These are phyloP conservation scores for Brachionus koreanus DNA, from an alignment of 1,140 invertebrate genomes.

Conservation along the genomic window DNA sequence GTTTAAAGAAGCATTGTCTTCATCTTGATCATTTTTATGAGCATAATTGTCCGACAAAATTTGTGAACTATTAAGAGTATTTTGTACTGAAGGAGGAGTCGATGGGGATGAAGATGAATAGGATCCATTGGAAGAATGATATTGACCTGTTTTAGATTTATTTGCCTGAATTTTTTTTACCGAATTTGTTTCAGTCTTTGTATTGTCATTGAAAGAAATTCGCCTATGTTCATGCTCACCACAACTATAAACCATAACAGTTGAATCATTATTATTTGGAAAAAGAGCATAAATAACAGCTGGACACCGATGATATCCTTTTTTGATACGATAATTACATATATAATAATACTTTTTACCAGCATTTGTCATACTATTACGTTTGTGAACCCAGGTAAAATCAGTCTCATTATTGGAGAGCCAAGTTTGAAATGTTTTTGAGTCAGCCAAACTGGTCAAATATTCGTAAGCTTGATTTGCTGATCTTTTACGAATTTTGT, in stretches of 20 bases:
- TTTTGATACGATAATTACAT: constrained; percentile 44
- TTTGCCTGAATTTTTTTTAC: neutral
- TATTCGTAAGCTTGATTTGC: constrained; percentile 41
- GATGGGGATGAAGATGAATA: constrained; percentile 3
- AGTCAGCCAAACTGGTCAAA: constrained; percentile 36
- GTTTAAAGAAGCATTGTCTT: neutral
- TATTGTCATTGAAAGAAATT: neutral
- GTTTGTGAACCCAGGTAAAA: constrained; percentile 43
- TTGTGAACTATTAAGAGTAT: neutral
- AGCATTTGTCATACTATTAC: constrained; percentile 43
- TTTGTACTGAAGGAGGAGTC: neutral
- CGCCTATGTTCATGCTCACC: constrained; percentile 33
- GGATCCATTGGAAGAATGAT: neutral
- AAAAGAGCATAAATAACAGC: constrained; percentile 44
- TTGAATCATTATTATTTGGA: constrained; percentile 42
- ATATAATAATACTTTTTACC: constrained; percentile 44
- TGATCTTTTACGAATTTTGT: constrained; percentile 26
- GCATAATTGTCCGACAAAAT: neutral
- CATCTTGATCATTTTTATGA: neutral
- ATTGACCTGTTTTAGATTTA: neutral
- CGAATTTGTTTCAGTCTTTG: neutral
- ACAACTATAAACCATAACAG: constrained; percentile 41
- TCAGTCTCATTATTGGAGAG: constrained; percentile 39
- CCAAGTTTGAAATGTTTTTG: constrained; percentile 40
- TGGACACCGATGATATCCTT: constrained; percentile 19